Conservation (phyloP, 64 coral and sea anemone species). For the Cladopsammia gracilis region DNA sequence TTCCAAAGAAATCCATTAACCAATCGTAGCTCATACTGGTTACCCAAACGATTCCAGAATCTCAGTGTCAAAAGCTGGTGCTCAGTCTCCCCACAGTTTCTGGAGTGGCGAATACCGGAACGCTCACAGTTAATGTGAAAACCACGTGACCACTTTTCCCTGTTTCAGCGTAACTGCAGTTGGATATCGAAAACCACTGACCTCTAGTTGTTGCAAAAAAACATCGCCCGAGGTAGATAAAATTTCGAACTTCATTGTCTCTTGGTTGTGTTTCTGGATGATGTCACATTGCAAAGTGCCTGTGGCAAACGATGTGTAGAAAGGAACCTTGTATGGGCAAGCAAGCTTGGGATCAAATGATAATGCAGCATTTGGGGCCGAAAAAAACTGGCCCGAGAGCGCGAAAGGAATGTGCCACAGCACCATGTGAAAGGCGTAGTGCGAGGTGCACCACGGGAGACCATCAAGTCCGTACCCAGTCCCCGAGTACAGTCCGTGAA, state of each 20-base stretch:
- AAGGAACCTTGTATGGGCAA: slow-evolving; percentile 29
- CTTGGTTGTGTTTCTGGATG: not conserved
- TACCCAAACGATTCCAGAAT: too few relatives aligned
- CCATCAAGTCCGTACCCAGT: slow-evolving; percentile 73
- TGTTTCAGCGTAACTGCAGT: not conserved
- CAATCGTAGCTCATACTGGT: too few relatives aligned
- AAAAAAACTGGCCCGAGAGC: slow-evolving; percentile 72
- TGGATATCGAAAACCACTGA: slow-evolving; percentile 25
- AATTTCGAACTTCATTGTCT: slow-evolving; percentile 14
- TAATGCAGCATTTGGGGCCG: slow-evolving; percentile 32
- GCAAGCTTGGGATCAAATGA: slow-evolving; percentile 13
- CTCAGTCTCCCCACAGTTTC: too few relatives aligned
- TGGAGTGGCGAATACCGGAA: too few relatives aligned
- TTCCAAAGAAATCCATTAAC: too few relatives aligned
- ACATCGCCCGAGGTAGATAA: slow-evolving; percentile 12
- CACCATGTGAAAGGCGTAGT: slow-evolving; percentile 74
- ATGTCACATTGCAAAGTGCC: slow-evolving; percentile 1
- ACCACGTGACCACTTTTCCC: not conserved
- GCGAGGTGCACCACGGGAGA: slow-evolving; percentile 74
- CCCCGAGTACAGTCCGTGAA: slow-evolving; percentile 71
- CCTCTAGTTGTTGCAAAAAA: not conserved
- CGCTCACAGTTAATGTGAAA: not conserved
- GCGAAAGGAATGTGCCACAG: slow-evolving; percentile 83
- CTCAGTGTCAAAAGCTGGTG: too few relatives aligned
- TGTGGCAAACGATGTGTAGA: slow-evolving; percentile 12